Base-by-base conservation (phyloP, 2,888 invertebrate genomes). In the Venustoraphidia nigricollis region DNA sequence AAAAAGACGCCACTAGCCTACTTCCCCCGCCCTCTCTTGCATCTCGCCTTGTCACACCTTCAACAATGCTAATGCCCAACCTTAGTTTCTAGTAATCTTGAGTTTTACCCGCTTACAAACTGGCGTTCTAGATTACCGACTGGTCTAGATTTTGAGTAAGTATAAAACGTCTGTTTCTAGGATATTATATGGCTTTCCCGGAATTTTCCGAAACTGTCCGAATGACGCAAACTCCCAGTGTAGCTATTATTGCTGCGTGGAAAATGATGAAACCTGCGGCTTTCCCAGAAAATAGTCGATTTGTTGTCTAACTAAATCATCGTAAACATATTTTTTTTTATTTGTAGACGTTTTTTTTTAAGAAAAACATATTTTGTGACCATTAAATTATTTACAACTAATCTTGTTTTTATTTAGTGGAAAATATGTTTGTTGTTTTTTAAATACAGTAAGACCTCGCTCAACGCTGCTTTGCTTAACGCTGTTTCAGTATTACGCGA, bases 231-330 rank as follows among this genome's bases (percentile, higher is more conserved):
- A 59, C 55, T 17, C 64, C 65, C 1, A 62, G 62, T 51, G 58
- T 58, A 38, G 65, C 63, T 9, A 56, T 66, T 50, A 54, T 56
- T 13, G 53, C 62, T 6, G 64, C 63, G 34, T 66, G 65, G 65
- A 60, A 59, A 48, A 57, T 64, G 1, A 60, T 59, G 1, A 63
- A 64, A 53, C 66, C 66, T 3, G 62, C 61, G 51, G 56, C 60
- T 41, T 64, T 65, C 53, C 57, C 59, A 9, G 63, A 65, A 6
- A 59, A 63, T 17, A 58, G 56, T 42, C 48, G 58, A 34, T 41
- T 56, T 35, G 46, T 55, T 41, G 48, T 54, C 10, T 56, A 48
- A 41, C n/a, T 8, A 14, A 39, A 39, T 39, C 11, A 39, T 10
- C 8, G 9, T 39, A 39, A 39, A 9, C 10, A 9, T 9, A 10